A percentile compares a stretch with the other conserved stretches of the same genome.
These are phyloP conservation scores for Ophiothrix spiculata DNA, from an alignment of 35 echinoderm and acorn worm genomes.

Conservation along the genomic window DNA sequence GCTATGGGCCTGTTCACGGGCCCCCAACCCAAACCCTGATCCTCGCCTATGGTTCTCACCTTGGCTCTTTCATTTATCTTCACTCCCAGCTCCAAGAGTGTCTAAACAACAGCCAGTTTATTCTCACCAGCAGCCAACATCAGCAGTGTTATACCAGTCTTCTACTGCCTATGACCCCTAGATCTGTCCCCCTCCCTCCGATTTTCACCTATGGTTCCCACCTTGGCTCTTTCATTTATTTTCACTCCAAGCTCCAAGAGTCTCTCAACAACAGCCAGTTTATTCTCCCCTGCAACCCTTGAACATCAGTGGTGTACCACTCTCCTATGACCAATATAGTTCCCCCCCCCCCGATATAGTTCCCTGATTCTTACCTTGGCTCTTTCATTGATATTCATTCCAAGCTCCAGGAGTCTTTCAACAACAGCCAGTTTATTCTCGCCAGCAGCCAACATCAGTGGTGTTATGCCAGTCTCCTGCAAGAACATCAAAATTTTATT, in stretches of 20 bases:
- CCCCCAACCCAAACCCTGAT: too few species aligned
- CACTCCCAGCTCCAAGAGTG: conserved; percentile 80
- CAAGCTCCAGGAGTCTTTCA: conserved; percentile 82
- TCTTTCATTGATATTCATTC: conserved; percentile 87
- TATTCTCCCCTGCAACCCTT: too few species aligned
- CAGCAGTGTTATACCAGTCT: conserved; percentile 80
- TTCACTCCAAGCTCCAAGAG: conserved; percentile 80
- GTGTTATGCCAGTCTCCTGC: conserved; percentile 86
- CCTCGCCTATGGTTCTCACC: too few species aligned
- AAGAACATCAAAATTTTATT: too few species aligned
- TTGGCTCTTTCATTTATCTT: conserved; percentile 90
- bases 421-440: conserved; percentile 87
- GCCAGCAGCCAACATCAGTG: conserved; percentile 77
- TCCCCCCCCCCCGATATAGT: too few species aligned
- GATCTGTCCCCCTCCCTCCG: too few species aligned
- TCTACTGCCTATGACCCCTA: too few species aligned
- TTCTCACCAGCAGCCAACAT: conserved; percentile 89
- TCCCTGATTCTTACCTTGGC: conserved; percentile 94
- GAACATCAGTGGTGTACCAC: too few species aligned
- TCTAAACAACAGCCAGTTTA: conserved; percentile 78
- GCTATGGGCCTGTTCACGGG: too few species aligned
- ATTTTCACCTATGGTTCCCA: too few species aligned
- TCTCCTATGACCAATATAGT: too few species aligned
- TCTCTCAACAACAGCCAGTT: conserved; percentile 77
- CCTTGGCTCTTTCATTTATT: conserved; percentile 93